Percentiles rank a stretch among this genome's conserved stretches.
Conservation (phyloP, 2,113 vertebrate genomes). For the Hippopotamus amphibius region DNA sequence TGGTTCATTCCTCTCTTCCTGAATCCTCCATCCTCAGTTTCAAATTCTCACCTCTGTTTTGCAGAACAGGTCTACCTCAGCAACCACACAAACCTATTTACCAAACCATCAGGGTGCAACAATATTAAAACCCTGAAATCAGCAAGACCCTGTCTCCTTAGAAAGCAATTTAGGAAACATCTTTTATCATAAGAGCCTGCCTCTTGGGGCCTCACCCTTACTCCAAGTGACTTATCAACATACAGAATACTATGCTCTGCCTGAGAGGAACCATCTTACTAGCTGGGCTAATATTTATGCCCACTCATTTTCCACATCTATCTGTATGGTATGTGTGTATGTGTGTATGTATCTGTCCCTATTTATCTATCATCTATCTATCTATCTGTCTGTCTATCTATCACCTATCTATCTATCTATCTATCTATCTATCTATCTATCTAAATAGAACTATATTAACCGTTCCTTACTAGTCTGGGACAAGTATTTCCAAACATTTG, state of each 20-base stretch:
- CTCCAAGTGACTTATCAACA: not conserved
- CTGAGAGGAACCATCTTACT: not conserved
- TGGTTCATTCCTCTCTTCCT: not conserved
- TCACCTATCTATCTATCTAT: not conserved
- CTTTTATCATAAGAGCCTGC: not conserved
- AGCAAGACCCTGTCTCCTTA: not conserved
- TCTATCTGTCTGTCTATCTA: not conserved
- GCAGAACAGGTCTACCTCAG: not conserved
- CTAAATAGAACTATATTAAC: not conserved
- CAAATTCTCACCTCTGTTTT: constrained; percentile 43
- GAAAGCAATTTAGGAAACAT: not conserved
- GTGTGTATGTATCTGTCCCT: not conserved
- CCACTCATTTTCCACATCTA: not conserved
- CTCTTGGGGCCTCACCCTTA: not conserved
- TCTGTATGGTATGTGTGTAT: not conserved
- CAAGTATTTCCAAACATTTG: constrained; percentile 38
- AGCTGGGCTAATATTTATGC: not conserved
- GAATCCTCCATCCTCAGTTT: not conserved
- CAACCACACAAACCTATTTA: not conserved
- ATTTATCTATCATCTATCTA: not conserved
- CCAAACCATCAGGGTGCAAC: not conserved
- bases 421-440: not conserved
- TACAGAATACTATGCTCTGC: not conserved
- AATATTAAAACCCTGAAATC: not conserved
- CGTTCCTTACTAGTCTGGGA: constrained; percentile 39